These are phyloP conservation scores for Pararge aegeria DNA, from an alignment of 1,140 invertebrate genomes.

Conservation along the genomic window DNA sequence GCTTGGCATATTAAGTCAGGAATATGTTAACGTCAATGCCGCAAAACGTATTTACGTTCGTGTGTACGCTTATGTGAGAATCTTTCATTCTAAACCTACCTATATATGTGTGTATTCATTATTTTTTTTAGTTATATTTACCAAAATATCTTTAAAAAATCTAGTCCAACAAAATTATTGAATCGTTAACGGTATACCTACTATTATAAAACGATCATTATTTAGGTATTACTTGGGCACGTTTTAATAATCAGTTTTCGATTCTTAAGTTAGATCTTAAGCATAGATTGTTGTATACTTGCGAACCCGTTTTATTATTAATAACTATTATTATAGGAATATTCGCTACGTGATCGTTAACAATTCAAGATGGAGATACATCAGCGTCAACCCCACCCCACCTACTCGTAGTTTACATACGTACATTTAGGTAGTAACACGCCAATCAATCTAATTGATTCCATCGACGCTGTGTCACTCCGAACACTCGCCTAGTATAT, in stretches of 20 bases:
- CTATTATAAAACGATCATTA: too few species aligned
- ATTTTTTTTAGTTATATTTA: not conserved
- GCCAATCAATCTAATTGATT: constrained; percentile 2
- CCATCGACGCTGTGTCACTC: not conserved
- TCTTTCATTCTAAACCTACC: not conserved
- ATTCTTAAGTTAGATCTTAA: too few species aligned
- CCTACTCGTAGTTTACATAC: not conserved
- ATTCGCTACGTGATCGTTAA: not conserved
- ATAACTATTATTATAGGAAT: too few species aligned
- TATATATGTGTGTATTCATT: not conserved
- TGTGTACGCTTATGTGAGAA: constrained; percentile 2
- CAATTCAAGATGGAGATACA: constrained; percentile 1
- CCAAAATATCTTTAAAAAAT: too few species aligned
- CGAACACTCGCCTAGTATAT: not conserved
- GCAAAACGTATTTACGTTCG: not conserved
- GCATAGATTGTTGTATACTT: too few species aligned
- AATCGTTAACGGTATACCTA: too few species aligned
- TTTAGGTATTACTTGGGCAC: too few species aligned
- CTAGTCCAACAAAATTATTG: too few species aligned
- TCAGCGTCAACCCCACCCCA: not conserved
- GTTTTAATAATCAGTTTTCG: too few species aligned
- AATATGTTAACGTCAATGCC: constrained; percentile 27
- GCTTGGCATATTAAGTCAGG: constrained; percentile 25
- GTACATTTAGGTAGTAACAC: not conserved
- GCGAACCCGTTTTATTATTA: too few species aligned